Evolutionary conservation across 2,797 vertebrate species (phyloP), one percentile per base, ranked within the genome.

Genomic region (Neoniphon sammara): DNA sequence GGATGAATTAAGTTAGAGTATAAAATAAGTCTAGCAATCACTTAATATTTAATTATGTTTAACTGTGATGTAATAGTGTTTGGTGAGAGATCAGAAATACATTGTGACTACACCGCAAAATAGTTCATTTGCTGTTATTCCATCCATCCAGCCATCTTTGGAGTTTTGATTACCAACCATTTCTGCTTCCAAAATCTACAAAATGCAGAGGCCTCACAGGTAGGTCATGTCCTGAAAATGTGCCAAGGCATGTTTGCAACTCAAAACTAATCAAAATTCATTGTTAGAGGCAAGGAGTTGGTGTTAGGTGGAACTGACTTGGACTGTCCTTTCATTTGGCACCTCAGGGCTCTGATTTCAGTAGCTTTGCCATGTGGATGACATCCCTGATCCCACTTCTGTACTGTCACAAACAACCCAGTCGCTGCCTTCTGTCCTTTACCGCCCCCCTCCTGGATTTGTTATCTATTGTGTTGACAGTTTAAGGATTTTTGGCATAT

Each of bases 391-490:
- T 84, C 80, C 84, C 70, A 58, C 75, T 75, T 63, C 64, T 69
- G 21, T 52, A 31, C 46, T 66, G 57, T 66, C 62, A 80, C 68
- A 77, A 65, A 78, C 59, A 74, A 82, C 30, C 46, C 65, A 75
- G 42, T 75, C 55, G 67, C 39, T 57, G 15, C 52, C 67, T 63
- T 62, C 81, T 68, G 61, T 73, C 70, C 67, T 52, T 74, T 55
- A 27, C 34, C 46, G 23, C 54, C n/a, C 7, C 58, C 63, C 76
- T 76, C 7, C 1, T 66, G 62, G 52, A 77, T 84, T 77, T 78
- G 69, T 83, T 73, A 75, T 67, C 54, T 79, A 39, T 80, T 81
- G 71, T 67, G 76, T 79, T 70, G 72, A 66, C 71, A 76, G 30
- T 47, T 70, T 66, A 66, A 72, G 69, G 66, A 63, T 73, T 75